Evolutionary conservation across 2,888 invertebrate genomes (phyloP).

Genomic region (Drosophila leonis): DNA sequence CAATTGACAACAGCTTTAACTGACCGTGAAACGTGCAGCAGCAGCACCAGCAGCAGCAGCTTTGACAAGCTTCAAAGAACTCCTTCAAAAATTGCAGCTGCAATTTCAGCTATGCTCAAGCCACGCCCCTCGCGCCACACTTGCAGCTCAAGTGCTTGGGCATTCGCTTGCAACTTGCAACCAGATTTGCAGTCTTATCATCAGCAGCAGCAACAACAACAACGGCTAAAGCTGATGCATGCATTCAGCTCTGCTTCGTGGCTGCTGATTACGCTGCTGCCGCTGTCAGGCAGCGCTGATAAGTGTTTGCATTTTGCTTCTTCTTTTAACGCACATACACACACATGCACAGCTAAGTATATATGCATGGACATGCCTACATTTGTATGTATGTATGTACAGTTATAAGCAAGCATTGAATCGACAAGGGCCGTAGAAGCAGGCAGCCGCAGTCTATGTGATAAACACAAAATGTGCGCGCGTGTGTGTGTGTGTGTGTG

Average conservation of each 20-base stretch:
- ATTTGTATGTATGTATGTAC: not conserved
- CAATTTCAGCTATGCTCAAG: slow-evolving; percentile 18
- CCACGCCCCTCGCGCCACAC: slow-evolving; percentile 22
- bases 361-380: not conserved
- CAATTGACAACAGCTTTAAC: slow-evolving; percentile 6
- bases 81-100: slow-evolving; percentile 2
- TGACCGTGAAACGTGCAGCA: slow-evolving; percentile 45
- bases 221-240: slow-evolving; percentile 1
- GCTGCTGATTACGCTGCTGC: slow-evolving; percentile 32
- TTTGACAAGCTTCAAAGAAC: slow-evolving; percentile 32
- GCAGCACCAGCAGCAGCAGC: slow-evolving; percentile 10
- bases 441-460: slow-evolving; percentile 12
- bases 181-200: slow-evolving; percentile 40
- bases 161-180: not conserved
- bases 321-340: not conserved
- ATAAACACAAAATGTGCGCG: slow-evolving; percentile 34
- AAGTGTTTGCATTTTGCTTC: slow-evolving; percentile 60
- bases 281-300: slow-evolving; percentile 43
- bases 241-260: slow-evolving; percentile 1
- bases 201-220: slow-evolving; percentile 7
- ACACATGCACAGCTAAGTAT: not conserved
- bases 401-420: slow-evolving; percentile 9
- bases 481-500: slow-evolving; percentile 1
- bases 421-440: not conserved
- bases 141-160: not conserved